Evolutionary conservation across 2,888 invertebrate species (phyloP), one percentile per base, ranked within the genome.

Genomic region (Microctonus hyperodae): DNA sequence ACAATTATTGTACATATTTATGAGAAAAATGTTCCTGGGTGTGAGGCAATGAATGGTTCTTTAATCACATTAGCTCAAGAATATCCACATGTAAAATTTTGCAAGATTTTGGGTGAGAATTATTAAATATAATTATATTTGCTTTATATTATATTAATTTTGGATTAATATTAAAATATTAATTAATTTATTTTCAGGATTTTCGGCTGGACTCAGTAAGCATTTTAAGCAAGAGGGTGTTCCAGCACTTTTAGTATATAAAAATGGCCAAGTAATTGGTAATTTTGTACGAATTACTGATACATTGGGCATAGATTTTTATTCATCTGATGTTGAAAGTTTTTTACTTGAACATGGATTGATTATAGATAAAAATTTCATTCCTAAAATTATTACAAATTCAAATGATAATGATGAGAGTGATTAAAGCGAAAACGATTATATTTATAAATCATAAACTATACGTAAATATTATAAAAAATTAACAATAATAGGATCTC

Each of bases 201-300:
- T 93, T 4, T 87, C 90, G 40, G 95, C 95, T 2, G 95, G 94
- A 0, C 88, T 98, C 80, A 97, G 96, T 81, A 88, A 89, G 63
- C 90, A 92, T 75, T 98, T 98, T 83, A 91, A 93, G 81, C 86
- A 88, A 25, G 91, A 91, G 75, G 98, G 97, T 23, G 90, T 98
- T 0, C 98, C 98, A 13, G 97, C 98, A 1, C 84, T 98, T 62
- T 86, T 98, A 40, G 91, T 95, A 0, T 98, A 98, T 83, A 96
- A 96, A 85, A 91, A 88, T 48, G 95, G 96, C 3, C 92, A 93
- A 79, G 86, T 97, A 5, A 91, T 98, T 79, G 97, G 97, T 0
- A 98, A 97, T 85, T 97, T 97, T 86, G 91, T 98, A 0, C 89
- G 93, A 62, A 81, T 98, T 13, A 90, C 92, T 0, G 91, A 94